A percentile compares a stretch with the other conserved stretches of the same genome.
Conservation (phyloP, 2,797 vertebrate genomes). For the Rousettus madagascariensis region DNA sequence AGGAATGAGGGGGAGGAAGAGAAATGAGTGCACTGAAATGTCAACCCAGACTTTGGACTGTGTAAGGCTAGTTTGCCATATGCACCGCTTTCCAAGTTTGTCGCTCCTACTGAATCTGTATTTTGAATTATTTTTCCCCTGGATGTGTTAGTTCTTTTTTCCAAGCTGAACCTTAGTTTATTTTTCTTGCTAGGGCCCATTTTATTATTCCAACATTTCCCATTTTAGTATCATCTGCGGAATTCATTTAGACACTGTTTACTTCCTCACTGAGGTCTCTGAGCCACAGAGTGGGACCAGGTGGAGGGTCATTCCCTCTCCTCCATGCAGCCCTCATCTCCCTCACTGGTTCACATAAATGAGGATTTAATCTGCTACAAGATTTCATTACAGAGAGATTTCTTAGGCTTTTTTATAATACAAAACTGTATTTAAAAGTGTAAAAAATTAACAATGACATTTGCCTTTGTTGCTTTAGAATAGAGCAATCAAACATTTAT, state of each 20-base stretch:
- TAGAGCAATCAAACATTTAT: slow-evolving; percentile 8
- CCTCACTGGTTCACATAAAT: not conserved
- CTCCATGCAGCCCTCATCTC: not conserved
- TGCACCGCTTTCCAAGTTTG: slow-evolving; percentile 51
- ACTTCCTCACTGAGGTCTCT: slow-evolving; percentile 51
- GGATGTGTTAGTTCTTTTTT: slow-evolving; percentile 76
- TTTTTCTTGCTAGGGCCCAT: slow-evolving; percentile 67
- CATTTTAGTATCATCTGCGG: slow-evolving; percentile 74
- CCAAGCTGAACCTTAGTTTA: slow-evolving; percentile 74
- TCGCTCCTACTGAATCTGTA: slow-evolving; percentile 66
- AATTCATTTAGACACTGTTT: slow-evolving; percentile 77
- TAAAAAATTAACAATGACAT: not conserved
- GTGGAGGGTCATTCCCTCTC: not conserved
- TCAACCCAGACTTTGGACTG: not conserved
- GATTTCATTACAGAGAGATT: not conserved
- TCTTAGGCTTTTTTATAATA: not conserved
- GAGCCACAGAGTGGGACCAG: not conserved
- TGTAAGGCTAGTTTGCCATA: not conserved
- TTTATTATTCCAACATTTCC: slow-evolving; percentile 76
- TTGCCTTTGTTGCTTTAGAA: not conserved
- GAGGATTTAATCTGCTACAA: not conserved
- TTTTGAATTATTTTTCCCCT: slow-evolving; percentile 77
- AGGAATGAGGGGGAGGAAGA: not conserved
- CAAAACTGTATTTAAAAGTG: slow-evolving; percentile 6
- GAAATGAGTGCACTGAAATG: not conserved